phyloP scores from a whole-genome alignment of 2,797 vertebrate genomes.

The Gymnothorax javanicus region DNA sequence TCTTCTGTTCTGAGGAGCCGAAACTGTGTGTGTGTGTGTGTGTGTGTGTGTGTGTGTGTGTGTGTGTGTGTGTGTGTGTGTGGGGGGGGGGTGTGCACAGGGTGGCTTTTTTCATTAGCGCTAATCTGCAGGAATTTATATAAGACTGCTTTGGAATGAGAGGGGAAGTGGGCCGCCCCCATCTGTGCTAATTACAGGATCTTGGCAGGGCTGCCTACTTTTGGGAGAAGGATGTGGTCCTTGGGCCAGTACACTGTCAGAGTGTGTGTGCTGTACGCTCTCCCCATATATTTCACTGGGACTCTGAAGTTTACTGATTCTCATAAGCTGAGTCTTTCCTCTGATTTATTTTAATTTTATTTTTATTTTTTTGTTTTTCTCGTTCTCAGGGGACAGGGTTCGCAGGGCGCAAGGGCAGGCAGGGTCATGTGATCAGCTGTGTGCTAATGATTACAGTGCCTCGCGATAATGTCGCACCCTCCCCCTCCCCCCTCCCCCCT shows the following conservation, averaged over 20 bases:
- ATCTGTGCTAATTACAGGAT: conserved; percentile 76
- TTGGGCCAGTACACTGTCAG: conserved; percentile 56
- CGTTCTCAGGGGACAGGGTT: no score
- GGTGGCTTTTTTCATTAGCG: conserved; percentile 67
- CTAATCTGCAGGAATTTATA: conserved; percentile 78
- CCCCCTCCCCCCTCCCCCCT: background rate
- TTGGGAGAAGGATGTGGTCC: conserved; percentile 70
- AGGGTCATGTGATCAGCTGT: background rate
- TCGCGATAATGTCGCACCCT: background rate
- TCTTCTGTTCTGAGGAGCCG: no score
- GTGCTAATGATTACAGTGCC: background rate
- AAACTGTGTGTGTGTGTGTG: no score
- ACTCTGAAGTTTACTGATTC: conserved; percentile 49
- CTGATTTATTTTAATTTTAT: conserved; percentile 21
- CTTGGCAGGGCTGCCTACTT: conserved; percentile 75
- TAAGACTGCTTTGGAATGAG: conserved; percentile 66
- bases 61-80: no score
- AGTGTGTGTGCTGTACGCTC: conserved; percentile 55
- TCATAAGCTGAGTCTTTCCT: conserved; percentile 60
- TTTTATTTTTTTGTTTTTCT: no score
- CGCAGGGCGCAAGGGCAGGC: background rate
- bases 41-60: no score
- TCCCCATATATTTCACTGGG: conserved; percentile 54
- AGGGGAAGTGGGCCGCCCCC: conserved; percentile 67
- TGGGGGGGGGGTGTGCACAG: conserved; percentile 46